Base-by-base conservation (phyloP, 2,888 invertebrate genomes). In the Hartigia nigra region DNA sequence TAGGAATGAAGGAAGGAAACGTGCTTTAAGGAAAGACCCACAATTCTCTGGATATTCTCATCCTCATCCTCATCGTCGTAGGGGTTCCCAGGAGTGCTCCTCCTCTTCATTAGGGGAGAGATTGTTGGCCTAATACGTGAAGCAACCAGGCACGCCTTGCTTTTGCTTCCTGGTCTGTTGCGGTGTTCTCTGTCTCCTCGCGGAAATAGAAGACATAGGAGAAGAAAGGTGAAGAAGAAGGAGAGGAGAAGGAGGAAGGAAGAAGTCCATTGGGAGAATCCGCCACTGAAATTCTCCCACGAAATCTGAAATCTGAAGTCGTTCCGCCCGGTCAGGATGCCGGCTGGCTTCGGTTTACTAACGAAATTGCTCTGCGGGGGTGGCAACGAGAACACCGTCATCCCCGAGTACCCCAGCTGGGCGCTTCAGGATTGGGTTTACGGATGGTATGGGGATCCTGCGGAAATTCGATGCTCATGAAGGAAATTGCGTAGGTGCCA, bases 401-500 rank as follows among this genome's bases (percentile, higher is more conserved):
- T 55, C 55, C 23, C 55, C 55, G 55, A 55, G 70, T 69, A 31
- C 74, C 31, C 69, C 75, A 74, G 70, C 78, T 77, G 81, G 77
- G 76, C 75, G 79, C 37, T 75, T 31, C 81, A 82, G 82, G 84
- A 85, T 87, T 86, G 83, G 82, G 83, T 84, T 84, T 83, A 82
- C 80, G 79, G 79, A 77, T 78, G 76, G 79, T 70, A 76, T 31
- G 79, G 75, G 81, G 80, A 80, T 85, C 83, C 83, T 84, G 83
- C 86, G 87, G 87, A 87, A 87, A 87, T 87, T 87, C 84, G 86
- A 87, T 87, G 87, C 86, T 87, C 87, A 86, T 87, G 86, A 87
- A 87, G 87, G 87, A 87, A 87, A 87, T 87, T 87, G 87, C 86
- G 87, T 86, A 88, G 87, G 87, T 86, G 86, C 85, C 86, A 82